Evolutionary conservation across 2,888 invertebrate species (phyloP).

Genomic region (Leptogaster cylindrica): DNA sequence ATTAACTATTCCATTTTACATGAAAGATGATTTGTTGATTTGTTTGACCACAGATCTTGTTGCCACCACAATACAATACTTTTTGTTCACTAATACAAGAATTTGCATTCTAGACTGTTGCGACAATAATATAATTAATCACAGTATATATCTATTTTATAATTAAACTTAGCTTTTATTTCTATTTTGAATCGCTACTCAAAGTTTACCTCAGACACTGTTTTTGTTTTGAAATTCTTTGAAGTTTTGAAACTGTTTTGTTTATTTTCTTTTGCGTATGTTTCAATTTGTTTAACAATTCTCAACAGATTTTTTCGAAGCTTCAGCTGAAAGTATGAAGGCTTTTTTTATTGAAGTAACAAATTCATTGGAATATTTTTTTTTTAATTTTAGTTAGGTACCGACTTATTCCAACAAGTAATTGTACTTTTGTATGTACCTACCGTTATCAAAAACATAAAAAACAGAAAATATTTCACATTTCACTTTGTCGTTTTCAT

Average conservation of each 20-base stretch:
- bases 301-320: conserved; percentile 26
- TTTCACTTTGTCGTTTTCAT: conserved; percentile 1
- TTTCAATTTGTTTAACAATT: too few species aligned
- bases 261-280: conserved; percentile 7
- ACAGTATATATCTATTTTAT: not conserved
- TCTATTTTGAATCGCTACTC: conserved; percentile 12
- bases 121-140: conserved; percentile 14
- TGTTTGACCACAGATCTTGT: not conserved
- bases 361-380: conserved; percentile 40
- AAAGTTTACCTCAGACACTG: too few species aligned
- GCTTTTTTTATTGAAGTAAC: conserved; percentile 30
- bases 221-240: too few species aligned
- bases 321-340: conserved; percentile 37
- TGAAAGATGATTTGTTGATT: not conserved
- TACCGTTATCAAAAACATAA: too few species aligned
- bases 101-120: conserved; percentile 2
- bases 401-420: too few species aligned
- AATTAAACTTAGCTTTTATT: conserved; percentile 4
- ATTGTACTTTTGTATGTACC: too few species aligned
- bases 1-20: not conserved
- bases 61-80: not conserved
- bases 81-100: conserved; percentile 9
- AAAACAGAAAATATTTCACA: too few species aligned
- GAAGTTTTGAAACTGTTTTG: conserved; percentile 1
- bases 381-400: too few species aligned